Evolutionary conservation across 2,888 invertebrate species (phyloP), one percentile per base, ranked within the genome.

Genomic region (Phortica okadai): DNA sequence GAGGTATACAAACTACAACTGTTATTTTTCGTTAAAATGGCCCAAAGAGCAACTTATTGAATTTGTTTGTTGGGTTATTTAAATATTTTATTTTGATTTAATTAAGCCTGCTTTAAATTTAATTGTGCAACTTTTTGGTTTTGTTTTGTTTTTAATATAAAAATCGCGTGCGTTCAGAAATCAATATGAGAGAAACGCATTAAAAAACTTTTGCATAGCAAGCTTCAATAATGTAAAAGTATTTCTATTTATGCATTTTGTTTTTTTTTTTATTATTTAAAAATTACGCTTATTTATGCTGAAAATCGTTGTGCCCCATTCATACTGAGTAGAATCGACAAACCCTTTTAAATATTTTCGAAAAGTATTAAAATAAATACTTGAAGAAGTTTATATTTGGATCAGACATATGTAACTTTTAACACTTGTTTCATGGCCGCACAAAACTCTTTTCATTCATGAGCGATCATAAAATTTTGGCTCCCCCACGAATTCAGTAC

Each of bases 1-100:
- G 59, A 33, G 16, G 25, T 54, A 14, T 41, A 69, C 14, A 69
- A 41, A 67, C 54, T n/a, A 56, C 66, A 72, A 59, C n/a, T 41
- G 11, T 80, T 76, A 77, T 75, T 77, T 82, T 76, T 56, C n/a
- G 82, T 85, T 85, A 84, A 58, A 78, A 86, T 85, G 88, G 86
- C 86, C 88, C 88, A 87, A 86, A 86, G 88, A 88, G 88, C 83
- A 88, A 86, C 87, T 87, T 88, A 45, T 64, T 87, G 80, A 73
- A 73, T 76, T 78, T 33, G 66, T 81, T 78, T 72, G 50, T 50
- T 50, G 50, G 50, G 50, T 74, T 76, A 77, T 76, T 77, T 75
- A 50, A 78, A 79, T 70, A 62, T 50, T 50, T 72, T 72, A 1
- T 33, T 25, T 33, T 33, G 33, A 33, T 74, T 54, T 67, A 14